phyloP scores from a whole-genome alignment of 2,888 invertebrate genomes.

The Timema cristinae region DNA sequence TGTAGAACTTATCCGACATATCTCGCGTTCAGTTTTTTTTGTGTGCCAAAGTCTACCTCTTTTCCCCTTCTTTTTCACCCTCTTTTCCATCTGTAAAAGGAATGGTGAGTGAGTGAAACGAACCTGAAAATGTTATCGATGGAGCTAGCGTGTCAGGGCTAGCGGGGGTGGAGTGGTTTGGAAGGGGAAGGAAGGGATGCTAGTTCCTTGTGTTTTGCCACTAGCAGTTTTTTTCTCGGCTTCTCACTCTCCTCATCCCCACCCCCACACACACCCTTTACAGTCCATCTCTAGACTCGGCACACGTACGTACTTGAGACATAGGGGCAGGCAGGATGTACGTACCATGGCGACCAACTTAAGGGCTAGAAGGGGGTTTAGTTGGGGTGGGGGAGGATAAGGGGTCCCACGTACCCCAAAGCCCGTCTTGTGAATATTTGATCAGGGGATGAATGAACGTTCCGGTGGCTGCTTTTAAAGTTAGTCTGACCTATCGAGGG shows the following conservation, averaged over 20 bases:
- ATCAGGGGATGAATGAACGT: too few species aligned
- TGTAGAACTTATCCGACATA: too few species aligned
- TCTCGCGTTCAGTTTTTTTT: too few species aligned
- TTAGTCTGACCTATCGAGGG: too few species aligned
- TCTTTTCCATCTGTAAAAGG: too few species aligned
- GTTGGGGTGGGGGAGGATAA: background rate
- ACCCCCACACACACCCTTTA: background rate
- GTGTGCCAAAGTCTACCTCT: too few species aligned
- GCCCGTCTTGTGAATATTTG: background rate
- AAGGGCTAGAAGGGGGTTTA: background rate
- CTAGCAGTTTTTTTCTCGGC: background rate
- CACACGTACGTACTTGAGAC: background rate
- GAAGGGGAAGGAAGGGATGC: too few species aligned
- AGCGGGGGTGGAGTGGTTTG: too few species aligned
- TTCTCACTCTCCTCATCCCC: background rate
- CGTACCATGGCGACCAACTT: background rate
- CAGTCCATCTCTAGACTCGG: background rate
- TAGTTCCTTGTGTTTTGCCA: too few species aligned
- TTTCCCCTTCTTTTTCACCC: too few species aligned
- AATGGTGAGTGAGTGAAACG: constrained; percentile 1
- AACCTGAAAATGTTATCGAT: constrained; percentile 17
- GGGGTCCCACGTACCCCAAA: background rate
- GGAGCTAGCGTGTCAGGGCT: background rate
- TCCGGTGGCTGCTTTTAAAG: too few species aligned
- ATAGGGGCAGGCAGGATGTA: too few species aligned